These are phyloP conservation scores for Ormyrus labotus DNA, from an alignment of 2,888 invertebrate genomes.

Conservation along the genomic window DNA sequence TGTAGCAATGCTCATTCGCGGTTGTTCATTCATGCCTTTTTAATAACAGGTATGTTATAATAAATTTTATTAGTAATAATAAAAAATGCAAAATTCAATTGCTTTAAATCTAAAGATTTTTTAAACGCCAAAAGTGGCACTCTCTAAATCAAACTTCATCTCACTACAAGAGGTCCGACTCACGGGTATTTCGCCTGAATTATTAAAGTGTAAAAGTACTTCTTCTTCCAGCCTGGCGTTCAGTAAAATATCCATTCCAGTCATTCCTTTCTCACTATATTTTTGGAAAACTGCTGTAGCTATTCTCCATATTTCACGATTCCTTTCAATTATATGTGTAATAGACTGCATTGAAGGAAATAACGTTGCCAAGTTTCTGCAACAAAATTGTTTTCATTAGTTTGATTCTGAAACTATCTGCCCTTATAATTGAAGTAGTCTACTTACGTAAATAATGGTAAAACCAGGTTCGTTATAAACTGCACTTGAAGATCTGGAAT, in stretches of 20 bases:
- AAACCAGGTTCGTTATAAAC: constrained; percentile 78
- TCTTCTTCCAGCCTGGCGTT: constrained; percentile 67
- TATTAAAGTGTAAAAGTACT: constrained; percentile 59
- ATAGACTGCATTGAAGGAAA: constrained; percentile 77
- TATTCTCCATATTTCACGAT: constrained; percentile 80
- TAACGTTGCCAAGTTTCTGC: constrained; percentile 78
- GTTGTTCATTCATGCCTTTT: constrained; percentile 47
- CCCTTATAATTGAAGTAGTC: background rate
- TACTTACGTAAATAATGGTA: constrained; percentile 78
- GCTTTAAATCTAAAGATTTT: constrained; percentile 45
- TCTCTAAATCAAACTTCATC: constrained; percentile 51
- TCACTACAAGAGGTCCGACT: constrained; percentile 45
- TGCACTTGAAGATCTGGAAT: constrained; percentile 90
- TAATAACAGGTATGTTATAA: constrained; percentile 46
- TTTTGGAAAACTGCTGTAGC: constrained; percentile 75
- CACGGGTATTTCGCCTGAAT: constrained; percentile 48
- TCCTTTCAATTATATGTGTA: constrained; percentile 77
- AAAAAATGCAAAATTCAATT: constrained; percentile 54
- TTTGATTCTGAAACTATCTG: background rate
- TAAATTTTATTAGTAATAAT: constrained; percentile 46
- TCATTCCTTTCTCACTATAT: constrained; percentile 64
- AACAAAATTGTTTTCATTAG: background rate
- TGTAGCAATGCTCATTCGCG: constrained; percentile 49
- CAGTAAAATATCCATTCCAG: constrained; percentile 67
- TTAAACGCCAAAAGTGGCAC: constrained; percentile 55